Conservation (phyloP, 2,888 invertebrate genomes). For the Acrobasis repandana region DNA sequence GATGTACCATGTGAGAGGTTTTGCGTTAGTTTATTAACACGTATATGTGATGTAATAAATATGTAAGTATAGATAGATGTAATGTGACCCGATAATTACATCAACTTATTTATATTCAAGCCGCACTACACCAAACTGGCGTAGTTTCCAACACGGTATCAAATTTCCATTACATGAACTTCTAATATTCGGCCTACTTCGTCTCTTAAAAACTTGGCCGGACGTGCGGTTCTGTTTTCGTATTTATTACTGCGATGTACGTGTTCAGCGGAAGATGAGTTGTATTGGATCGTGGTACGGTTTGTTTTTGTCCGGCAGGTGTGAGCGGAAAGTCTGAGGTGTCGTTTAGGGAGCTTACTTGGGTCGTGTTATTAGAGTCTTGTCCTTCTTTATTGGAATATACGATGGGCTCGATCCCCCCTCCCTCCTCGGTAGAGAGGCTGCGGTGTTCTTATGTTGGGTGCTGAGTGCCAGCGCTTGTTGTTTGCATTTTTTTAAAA, state of each 20-base stretch:
- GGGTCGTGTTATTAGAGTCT: constrained; percentile 72
- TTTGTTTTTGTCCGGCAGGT: constrained; percentile 39
- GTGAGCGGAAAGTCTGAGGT: constrained; percentile 54
- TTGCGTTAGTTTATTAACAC: too few relatives aligned
- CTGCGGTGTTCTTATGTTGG: constrained; percentile 29
- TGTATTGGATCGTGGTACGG: constrained; percentile 37
- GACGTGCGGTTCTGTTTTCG: constrained; percentile 65
- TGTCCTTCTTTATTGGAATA: constrained; percentile 76
- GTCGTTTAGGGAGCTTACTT: constrained; percentile 71
- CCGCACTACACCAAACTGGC: constrained; percentile 22
- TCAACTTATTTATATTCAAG: constrained; percentile 57
- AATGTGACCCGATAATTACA: constrained; percentile 26
- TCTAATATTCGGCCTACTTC: constrained; percentile 60
- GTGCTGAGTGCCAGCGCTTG: constrained; percentile 30
- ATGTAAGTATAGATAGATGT: too few relatives aligned
- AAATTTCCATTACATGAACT: constrained; percentile 59
- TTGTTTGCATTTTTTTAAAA: constrained; percentile 1
- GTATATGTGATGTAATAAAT: too few relatives aligned
- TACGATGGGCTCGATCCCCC: constrained; percentile 53
- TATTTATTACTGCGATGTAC: constrained; percentile 55
- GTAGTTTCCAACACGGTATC: constrained; percentile 46
- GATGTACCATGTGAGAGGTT: too few relatives aligned
- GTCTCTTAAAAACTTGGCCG: constrained; percentile 65
- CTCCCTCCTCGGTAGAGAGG: constrained; percentile 30
- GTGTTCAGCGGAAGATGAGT: constrained; percentile 31